Percentiles rank a stretch among this genome's conserved stretches.
These are phyloP conservation scores for Pristionchus fissidentatus DNA, from an alignment of 2,888 invertebrate genomes.

Conservation along the genomic window DNA sequence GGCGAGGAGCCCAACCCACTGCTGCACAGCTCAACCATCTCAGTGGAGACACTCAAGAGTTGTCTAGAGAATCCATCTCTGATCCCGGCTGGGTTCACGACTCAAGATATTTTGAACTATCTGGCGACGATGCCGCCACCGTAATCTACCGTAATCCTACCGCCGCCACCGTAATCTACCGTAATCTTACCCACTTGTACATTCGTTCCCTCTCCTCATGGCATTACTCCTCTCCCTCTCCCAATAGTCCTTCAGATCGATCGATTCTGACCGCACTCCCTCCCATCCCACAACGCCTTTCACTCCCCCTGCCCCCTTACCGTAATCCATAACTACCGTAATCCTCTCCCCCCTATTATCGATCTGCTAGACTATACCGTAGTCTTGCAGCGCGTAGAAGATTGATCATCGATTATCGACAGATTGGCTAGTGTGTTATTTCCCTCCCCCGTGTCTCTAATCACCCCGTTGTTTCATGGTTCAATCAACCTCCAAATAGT, in stretches of 20 bases:
- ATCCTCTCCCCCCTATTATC: background rate
- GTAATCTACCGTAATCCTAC: background rate
- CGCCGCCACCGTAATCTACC: background rate
- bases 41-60: background rate
- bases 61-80: background rate
- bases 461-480: background rate
- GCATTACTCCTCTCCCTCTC: conserved; percentile 10
- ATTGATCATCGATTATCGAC: conserved; percentile 15
- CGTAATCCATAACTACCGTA: background rate
- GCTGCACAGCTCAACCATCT: background rate
- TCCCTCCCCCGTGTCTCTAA: background rate
- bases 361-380: conserved; percentile 22
- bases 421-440: background rate
- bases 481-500: too few relatives aligned
- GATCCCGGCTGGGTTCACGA: background rate
- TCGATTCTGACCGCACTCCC: too few relatives aligned
- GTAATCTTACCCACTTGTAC: background rate
- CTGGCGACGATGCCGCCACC: background rate
- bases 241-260: background rate
- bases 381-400: conserved; percentile 20
- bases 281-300: background rate
- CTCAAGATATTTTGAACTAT: background rate
- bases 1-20: background rate
- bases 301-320: background rate
- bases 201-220: background rate